These are phyloP conservation scores for Torymus aiolomorphi DNA, from an alignment of 2,888 invertebrate genomes.

Conservation along the genomic window DNA sequence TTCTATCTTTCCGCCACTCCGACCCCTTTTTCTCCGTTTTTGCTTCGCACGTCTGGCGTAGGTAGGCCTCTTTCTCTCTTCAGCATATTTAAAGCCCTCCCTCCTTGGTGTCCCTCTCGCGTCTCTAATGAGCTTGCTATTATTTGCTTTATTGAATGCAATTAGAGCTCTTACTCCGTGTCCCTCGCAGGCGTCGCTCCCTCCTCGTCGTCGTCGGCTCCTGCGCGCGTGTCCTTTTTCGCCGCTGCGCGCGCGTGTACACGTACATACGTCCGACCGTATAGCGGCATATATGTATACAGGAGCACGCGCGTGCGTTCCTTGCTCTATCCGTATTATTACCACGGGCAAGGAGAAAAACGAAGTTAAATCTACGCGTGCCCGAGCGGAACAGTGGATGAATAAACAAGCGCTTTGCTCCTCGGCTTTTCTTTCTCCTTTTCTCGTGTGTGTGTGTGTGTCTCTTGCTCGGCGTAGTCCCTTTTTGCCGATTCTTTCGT, in stretches of 20 bases:
- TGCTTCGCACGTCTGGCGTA: conserved; percentile 63
- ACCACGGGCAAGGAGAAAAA: conserved; percentile 15
- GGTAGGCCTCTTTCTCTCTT: conserved; percentile 61
- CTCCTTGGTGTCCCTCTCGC: conserved; percentile 64
- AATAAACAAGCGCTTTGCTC: conserved; percentile 18
- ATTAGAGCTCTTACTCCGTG: conserved; percentile 73
- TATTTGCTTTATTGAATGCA: conserved; percentile 75
- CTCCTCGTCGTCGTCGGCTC: conserved; percentile 52
- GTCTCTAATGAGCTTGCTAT: conserved; percentile 74
- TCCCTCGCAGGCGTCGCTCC: conserved; percentile 61
- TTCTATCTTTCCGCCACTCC: conserved; percentile 25
- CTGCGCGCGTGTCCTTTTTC: conserved; percentile 54
- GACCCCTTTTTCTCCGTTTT: conserved; percentile 50
- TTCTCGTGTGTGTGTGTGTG: too few relatives aligned
- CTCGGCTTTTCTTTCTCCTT: not conserved
- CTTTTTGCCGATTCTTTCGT: not conserved
- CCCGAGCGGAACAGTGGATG: not conserved
- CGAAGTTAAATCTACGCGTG: not conserved
- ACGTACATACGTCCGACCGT: not conserved
- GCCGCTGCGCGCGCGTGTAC: conserved; percentile 22
- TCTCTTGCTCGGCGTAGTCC: too few relatives aligned
- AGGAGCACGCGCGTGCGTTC: not conserved
- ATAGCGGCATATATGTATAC: too few relatives aligned
- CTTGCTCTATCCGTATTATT: conserved; percentile 7
- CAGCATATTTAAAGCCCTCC: not conserved